Base-by-base conservation (phyloP, 2,113 vertebrate species). In the Protobothrops mucrosquamatus region DNA sequence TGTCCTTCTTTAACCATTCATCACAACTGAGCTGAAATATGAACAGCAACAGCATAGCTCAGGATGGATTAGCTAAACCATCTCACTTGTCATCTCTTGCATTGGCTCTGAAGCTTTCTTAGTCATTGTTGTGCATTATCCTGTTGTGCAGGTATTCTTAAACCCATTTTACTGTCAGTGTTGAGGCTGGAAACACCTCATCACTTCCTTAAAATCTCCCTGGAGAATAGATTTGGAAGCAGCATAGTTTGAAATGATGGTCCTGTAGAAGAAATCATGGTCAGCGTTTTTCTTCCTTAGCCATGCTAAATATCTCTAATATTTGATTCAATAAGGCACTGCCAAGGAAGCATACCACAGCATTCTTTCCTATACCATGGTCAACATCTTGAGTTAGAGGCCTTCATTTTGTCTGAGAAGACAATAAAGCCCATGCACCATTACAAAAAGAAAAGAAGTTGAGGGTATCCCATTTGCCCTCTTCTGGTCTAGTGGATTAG, bases 1-100 rank as follows among this genome's bases (percentile, higher is more conserved):
- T 85, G 54, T 96, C 95, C 93, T 95, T 96, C 95, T 94, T 93
- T 64, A 93, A 94, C 54, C 95, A 97, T 97, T 96, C 95, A 95
- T 97, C 96, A 95, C 69, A 52, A 87, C 57, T 87, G 24, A 95
- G 51, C 88, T 87, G 89, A 95, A 94, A 93, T 92, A 93, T 64
- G 91, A 94, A 90, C 93, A 94, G 93, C 22, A 95, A 90, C 94
- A 93, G 93, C 14, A 18, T 54, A 93, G 24, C 39, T 95, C 93
- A 92, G 88, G 56, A 56, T 69, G 94, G 91, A 92, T 96, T 92
- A 95, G 51, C 10, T 85, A 87, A 93, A 12, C 26, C 43, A 88
- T 94, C 94, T 92, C 51, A 92, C 55, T 89, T 64, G 69, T 95
- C 54, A 24, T 95, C 93, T 87, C 57, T 95, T 93, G n/a, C 93